Base-by-base conservation (phyloP, 2,797 vertebrate species). In the Eupleurogrammus muticus region DNA sequence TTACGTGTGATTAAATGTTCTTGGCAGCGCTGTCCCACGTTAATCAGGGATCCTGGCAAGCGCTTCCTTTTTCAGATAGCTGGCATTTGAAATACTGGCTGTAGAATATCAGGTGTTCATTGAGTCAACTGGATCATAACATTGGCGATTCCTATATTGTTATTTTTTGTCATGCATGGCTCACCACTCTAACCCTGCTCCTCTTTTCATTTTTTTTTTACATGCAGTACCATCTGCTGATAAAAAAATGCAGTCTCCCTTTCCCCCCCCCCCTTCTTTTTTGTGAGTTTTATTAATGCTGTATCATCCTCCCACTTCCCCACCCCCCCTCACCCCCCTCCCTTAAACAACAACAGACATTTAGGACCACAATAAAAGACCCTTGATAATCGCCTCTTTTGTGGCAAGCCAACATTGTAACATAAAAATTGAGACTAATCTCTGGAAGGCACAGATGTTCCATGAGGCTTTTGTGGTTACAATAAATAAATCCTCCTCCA, bases 401-500 rank as follows among this genome's bases (percentile, higher is more conserved):
- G 38, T 68, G 38, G 17, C 19, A 38, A 65, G 59, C 64, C 72
- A 73, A 51, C 62, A 5, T 69, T 82, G 52, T 53, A 62, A 64
- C 38, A 67, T 58, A 28, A 51, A 83, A 75, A 77, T 60, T 16
- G 3, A 36, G 58, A 72, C 62, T 76, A 80, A 85, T 86, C 77
- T 77, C 59, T 62, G 46, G 80, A 67, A 75, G 70, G 58, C 73
- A 72, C 78, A 81, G 72, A 80, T 84, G 77, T 75, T 86, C 44
- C 48, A 55, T 0, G 9, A 73, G 35, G 71, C 62, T 77, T 88
- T 83, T 73, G 32, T 54, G 72, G 55, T 73, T 70, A 51, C 58
- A 9, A 50, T 48, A 44, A 66, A 56, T 28, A 78, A 88, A 80
- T 74, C 60, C 61, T 77, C n/a, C 23, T 24, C 38, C 46, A 61